A percentile compares a stretch with the other conserved stretches of the same genome.
Evolutionary conservation across 2,888 invertebrate species (phyloP).

Genomic region (Parnassius mnemosyne): DNA sequence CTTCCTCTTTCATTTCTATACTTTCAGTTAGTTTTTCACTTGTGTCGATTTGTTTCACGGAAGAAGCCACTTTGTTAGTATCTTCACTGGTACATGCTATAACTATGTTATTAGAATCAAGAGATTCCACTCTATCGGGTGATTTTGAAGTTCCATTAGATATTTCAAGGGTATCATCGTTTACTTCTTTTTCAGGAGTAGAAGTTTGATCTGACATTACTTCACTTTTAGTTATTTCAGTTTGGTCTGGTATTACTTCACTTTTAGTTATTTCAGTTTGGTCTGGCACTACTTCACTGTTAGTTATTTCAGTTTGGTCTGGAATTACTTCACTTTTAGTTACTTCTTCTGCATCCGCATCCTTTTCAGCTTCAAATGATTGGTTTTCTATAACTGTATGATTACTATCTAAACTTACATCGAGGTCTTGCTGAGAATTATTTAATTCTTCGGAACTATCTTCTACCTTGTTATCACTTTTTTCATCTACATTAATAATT

Average conservation of each 20-base stretch:
- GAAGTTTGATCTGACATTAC: background rate
- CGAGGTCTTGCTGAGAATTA: constrained; percentile 55
- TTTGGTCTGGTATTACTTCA: constrained; percentile 24
- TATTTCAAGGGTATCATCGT: background rate
- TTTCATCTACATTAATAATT: constrained; percentile 16
- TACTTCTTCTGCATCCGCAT: constrained; percentile 29
- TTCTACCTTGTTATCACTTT: constrained; percentile 22
- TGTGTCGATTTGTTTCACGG: background rate
- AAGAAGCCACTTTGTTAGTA: constrained; percentile 14
- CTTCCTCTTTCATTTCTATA: constrained; percentile 1
- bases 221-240: constrained; percentile 3
- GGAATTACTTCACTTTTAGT: background rate
- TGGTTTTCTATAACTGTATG: constrained; percentile 68
- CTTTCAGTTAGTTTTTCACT: background rate
- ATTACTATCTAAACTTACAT: constrained; percentile 62
- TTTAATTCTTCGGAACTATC: constrained; percentile 30
- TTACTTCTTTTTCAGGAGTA: background rate
- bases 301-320: too few relatives aligned
- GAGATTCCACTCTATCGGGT: background rate
- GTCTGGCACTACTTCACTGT: too few relatives aligned
- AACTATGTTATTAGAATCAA: constrained; percentile 18
- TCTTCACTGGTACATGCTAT: constrained; percentile 20
- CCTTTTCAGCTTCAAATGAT: constrained; percentile 47
- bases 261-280: constrained; percentile 31
- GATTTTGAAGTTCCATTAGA: constrained; percentile 1